Conservation (phyloP, 2,797 vertebrate genomes). For the Chiroxiphia lanceolata region DNA sequence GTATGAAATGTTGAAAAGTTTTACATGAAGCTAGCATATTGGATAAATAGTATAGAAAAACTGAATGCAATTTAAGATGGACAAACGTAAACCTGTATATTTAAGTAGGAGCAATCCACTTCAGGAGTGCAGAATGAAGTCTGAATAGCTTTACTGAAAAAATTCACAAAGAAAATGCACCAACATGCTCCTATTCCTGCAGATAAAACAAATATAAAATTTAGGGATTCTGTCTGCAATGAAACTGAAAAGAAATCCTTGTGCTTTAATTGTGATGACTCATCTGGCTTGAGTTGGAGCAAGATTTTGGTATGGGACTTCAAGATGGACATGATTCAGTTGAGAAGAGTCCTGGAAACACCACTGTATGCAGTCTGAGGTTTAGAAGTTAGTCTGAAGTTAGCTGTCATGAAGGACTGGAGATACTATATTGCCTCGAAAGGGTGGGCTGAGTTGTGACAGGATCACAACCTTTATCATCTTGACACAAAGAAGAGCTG, state of each 20-base stretch:
- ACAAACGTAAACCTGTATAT: background rate
- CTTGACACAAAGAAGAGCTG: background rate
- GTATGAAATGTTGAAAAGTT: background rate
- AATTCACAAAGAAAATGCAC: background rate
- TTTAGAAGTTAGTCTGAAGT: background rate
- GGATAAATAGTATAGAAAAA: background rate
- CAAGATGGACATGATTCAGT: accelerated
- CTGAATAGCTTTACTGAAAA: background rate
- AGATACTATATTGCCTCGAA: background rate
- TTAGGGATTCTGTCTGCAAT: background rate
- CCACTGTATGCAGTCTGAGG: background rate
- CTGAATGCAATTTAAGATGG: background rate
- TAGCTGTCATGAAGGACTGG: background rate
- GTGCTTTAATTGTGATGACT: background rate
- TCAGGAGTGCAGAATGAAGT: background rate
- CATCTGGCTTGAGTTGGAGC: background rate
- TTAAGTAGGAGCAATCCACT: background rate
- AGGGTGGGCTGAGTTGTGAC: accelerated
- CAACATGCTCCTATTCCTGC: background rate
- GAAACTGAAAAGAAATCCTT: background rate
- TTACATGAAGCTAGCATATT: background rate
- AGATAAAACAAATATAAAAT: background rate
- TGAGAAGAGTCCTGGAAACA: background rate
- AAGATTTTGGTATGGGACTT: accelerated
- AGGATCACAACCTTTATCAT: background rate